A percentile compares a stretch with the other conserved stretches of the same genome.
These are phyloP conservation scores for Gephyroberyx darwinii DNA, from an alignment of 2,797 vertebrate species.

Conservation along the genomic window DNA sequence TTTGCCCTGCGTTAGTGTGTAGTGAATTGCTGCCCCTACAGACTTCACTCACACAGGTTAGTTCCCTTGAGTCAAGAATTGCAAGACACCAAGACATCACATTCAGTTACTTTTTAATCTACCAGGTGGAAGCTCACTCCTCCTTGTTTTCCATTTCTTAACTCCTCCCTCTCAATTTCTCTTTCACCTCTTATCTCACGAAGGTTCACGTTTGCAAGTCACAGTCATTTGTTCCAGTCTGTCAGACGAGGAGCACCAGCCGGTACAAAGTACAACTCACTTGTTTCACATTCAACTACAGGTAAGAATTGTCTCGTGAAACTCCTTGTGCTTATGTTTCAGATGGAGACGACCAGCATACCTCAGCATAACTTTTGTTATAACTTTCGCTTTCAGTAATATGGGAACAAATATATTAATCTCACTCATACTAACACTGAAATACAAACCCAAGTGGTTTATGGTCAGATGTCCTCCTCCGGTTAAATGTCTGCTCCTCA, in stretches of 20 bases:
- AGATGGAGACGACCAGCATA: not conserved
- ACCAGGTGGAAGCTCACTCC: not conserved
- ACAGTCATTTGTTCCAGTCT: not conserved
- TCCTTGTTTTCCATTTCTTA: not conserved
- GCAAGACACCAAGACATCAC: no score
- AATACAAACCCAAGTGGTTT: not conserved
- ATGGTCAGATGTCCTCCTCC: not conserved
- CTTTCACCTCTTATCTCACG: not conserved
- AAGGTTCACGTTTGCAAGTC: slow-evolving; percentile 37
- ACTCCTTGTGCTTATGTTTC: not conserved
- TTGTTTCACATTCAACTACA: slow-evolving; percentile 4
- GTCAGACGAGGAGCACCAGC: not conserved
- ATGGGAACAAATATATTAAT: not conserved
- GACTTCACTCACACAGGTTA: no score
- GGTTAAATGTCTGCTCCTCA: slow-evolving; percentile 7
- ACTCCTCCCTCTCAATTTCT: slow-evolving; percentile 1
- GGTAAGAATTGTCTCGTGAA: slow-evolving; percentile 26
- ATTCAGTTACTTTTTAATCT: no score
- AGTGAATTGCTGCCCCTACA: no score
- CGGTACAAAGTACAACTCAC: not conserved
- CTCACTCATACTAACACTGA: not conserved
- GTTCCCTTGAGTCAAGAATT: no score
- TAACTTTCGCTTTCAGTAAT: not conserved
- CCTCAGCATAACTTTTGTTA: not conserved
- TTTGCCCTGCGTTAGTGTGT: no score